Evolutionary conservation across 2,797 vertebrate species (phyloP).

Genomic region (Delichon dasypus): DNA sequence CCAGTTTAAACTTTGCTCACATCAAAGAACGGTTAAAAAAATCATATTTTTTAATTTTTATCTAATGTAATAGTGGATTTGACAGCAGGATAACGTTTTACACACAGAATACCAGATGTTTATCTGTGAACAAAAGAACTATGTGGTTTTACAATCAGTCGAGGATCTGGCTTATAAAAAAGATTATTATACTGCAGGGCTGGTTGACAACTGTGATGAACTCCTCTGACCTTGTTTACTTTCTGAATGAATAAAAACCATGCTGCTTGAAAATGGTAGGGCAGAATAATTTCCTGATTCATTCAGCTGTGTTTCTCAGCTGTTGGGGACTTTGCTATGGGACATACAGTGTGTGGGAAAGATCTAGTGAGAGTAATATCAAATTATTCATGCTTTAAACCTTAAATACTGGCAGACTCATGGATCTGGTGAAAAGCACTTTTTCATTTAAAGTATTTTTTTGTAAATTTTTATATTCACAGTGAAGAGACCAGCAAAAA

Average conservation of each 20-base stretch:
- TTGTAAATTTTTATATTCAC: neutral
- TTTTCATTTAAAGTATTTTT: neutral
- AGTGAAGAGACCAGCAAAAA: neutral
- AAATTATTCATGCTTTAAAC: neutral
- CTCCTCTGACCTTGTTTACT: slow-evolving; percentile 34
- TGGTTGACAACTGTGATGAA: slow-evolving; percentile 23
- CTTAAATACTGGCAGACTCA: neutral
- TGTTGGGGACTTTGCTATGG: neutral
- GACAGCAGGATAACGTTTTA: neutral
- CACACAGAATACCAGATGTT: slow-evolving; percentile 1
- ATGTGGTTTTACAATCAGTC: neutral
- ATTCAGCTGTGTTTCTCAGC: neutral
- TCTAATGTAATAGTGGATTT: neutral
- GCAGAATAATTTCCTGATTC: slow-evolving; percentile 7
- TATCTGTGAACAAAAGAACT: slow-evolving; percentile 15
- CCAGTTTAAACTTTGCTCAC: neutral
- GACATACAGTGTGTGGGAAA: neutral
- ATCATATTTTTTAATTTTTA: neutral
- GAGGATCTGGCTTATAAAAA: slow-evolving; percentile 16
- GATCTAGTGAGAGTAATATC: neutral
- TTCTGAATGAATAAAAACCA: slow-evolving; percentile 25
- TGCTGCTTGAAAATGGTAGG: neutral
- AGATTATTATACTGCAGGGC: neutral
- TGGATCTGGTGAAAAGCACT: neutral
- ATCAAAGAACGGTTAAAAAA: neutral